Evolutionary conservation across 2,113 vertebrate species (phyloP), one percentile per base, ranked within the genome.

Genomic region (Rousettus leschenaultii): DNA sequence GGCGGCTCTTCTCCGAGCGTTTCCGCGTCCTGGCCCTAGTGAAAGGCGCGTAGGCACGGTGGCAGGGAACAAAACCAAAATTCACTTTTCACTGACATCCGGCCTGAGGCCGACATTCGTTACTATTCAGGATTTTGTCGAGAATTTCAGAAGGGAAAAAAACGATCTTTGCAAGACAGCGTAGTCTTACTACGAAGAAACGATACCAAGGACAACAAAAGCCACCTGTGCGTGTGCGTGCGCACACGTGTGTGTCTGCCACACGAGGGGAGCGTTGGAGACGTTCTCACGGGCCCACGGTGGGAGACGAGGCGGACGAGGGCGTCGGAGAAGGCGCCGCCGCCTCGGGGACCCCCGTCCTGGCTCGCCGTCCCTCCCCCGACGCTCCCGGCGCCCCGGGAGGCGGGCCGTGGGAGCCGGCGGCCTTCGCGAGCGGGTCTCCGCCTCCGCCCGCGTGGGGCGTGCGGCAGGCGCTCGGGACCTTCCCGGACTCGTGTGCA

Each of bases 321-420:
- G 45, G 45, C 11, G 45, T 45, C 45, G 10, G 11, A 45, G 45
- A 45, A n/a, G n/a, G 40, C 40, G 40, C 40, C 40, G 40, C 7
- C 40, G 40, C 40, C 40, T 2, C 43, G 45, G 45, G 45, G 45
- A 9, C 45, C 45, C 45, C 45, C 45, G 45, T 11, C 45, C 12
- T 55, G 1, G 0, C 19, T 12, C 1, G 11, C 61, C 43, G 33
- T 4, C 33, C 7, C 12, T 30, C 1, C 1, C 22, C 71, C 24
- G 9, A 18, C 0, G 48, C 12, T 14, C 24, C 40, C 4, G 13
- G 51, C 0, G 1, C 35, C 30, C 45, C 30, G 0, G 1, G 10
- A 7, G 35, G 0, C 1, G 86, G 40, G 2, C 21, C 9, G 9
- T 1, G 26, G 28, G 53, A 53, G 30, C 15, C 38, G 59, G 43